Base-by-base conservation (phyloP, 2,797 vertebrate species). In the Lerista edwardsae region DNA sequence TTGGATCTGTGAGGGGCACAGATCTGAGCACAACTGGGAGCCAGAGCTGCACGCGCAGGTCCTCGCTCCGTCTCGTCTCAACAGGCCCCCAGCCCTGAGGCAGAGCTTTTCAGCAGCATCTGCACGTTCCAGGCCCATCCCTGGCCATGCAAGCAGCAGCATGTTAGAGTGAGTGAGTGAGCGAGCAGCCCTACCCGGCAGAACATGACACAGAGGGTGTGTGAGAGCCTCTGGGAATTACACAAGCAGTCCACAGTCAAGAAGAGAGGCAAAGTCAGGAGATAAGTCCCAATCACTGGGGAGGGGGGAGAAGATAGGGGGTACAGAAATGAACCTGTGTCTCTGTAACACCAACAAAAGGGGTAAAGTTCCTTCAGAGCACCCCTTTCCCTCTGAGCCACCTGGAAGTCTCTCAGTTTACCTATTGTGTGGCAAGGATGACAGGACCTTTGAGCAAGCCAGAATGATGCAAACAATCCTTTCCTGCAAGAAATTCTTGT, bases 51-150 rank as follows among this genome's bases (percentile, higher is more conserved):
- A 80, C 61, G 47, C 15, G 8, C 93, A 91, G 83, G 93, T 65
- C 89, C 72, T 76, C 2, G 82, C 92, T 88, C 84, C 2, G 17
- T 86, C 84, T 86, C 84, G 73, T 62, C 78, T 44, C 23, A 59
- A 77, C 83, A 72, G 84, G 90, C 92, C 91, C 5, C 41, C 88
- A 88, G 93, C 92, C 90, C 89, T 74, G 29, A 80, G 93, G 93
- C 89, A 84, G 86, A 87, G 84, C 89, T 93, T 94, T 93, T 92
- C 85, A n/a, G 91, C 69, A 62, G 87, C 93, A 92, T 81, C 93
- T 87, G 87, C 79, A 8, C 27, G 44, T 84, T 91, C 93, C 85
- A 41, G 65, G 51, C 82, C 79, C 11, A 88, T 80, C 86, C 86
- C 82, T 27, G 4, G 72, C 64, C 10, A 10, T 29, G 77, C 93